These are phyloP conservation scores for Grus americana DNA, from an alignment of 2,113 vertebrate genomes.

Conservation along the genomic window DNA sequence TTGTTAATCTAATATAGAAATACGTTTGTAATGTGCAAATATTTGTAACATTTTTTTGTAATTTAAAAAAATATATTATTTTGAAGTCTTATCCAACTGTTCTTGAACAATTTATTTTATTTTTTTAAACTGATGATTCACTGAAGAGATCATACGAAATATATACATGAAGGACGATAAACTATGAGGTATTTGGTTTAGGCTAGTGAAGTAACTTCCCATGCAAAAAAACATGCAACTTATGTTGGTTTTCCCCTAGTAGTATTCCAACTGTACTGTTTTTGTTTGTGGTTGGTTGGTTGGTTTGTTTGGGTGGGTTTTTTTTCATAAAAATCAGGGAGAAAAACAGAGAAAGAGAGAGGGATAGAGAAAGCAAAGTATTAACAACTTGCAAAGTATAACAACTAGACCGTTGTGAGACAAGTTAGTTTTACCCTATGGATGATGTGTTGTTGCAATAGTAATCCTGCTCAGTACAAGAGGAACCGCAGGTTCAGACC, in stretches of 20 bases:
- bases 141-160: not conserved
- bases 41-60: not conserved
- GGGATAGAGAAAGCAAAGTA: not conserved
- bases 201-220: not conserved
- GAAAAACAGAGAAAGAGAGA: not conserved
- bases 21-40: not conserved
- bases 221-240: not conserved
- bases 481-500: too few relatives aligned
- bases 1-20: not conserved
- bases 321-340: not conserved
- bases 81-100: too few relatives aligned
- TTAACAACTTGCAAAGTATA: not conserved
- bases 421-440: too few relatives aligned
- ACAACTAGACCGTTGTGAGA: too few relatives aligned
- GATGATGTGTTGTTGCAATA: too few relatives aligned
- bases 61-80: too few relatives aligned
- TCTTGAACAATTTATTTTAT: too few relatives aligned
- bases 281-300: too few relatives aligned
- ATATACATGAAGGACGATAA: not conserved
- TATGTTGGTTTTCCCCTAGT: not conserved
- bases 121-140: not conserved
- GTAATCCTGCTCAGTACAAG: too few relatives aligned
- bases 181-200: not conserved
- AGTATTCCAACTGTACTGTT: not conserved
- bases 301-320: too few relatives aligned